phyloP scores from a whole-genome alignment of 2,888 invertebrate genomes.

The Beris chalybata region DNA sequence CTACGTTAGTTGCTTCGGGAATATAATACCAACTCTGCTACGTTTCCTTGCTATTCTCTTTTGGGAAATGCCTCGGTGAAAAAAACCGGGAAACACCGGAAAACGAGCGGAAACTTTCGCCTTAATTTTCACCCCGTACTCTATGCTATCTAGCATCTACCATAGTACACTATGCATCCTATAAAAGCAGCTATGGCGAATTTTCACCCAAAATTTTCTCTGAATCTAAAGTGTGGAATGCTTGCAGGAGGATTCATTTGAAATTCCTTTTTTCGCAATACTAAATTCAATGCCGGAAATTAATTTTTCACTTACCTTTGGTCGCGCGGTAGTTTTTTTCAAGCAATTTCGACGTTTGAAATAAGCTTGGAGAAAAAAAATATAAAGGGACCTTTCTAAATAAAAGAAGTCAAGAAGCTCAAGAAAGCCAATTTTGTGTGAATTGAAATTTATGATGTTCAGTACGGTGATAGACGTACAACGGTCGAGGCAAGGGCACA shows the following conservation, averaged over 20 bases:
- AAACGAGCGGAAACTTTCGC: constrained; percentile 13
- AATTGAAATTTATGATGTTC: no score
- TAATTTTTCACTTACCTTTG: constrained; percentile 36
- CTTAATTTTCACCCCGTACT: constrained; percentile 6
- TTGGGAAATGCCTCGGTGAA: not conserved
- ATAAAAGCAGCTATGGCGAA: not conserved
- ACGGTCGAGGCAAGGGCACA: no score
- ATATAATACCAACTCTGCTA: no score
- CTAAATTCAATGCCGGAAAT: constrained; percentile 39
- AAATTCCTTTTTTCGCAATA: constrained; percentile 37
- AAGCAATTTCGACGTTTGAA: constrained; percentile 8
- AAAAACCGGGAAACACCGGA: constrained; percentile 4
- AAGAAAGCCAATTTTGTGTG: no score
- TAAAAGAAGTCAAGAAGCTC: constrained; percentile 13
- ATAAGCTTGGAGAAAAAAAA: constrained; percentile 26
- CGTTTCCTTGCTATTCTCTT: constrained; percentile 4
- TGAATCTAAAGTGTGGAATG: constrained; percentile 7
- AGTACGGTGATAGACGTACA: no score
- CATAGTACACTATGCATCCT: no score
- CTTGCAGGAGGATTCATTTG: constrained; percentile 33
- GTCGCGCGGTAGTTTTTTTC: not conserved
- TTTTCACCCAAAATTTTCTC: constrained; percentile 7
- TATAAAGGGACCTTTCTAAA: constrained; percentile 13
- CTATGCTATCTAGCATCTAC: not conserved
- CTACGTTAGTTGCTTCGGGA: not conserved